phyloP scores from a whole-genome alignment of 1,140 invertebrate species.

The Brachionus sp. region DNA sequence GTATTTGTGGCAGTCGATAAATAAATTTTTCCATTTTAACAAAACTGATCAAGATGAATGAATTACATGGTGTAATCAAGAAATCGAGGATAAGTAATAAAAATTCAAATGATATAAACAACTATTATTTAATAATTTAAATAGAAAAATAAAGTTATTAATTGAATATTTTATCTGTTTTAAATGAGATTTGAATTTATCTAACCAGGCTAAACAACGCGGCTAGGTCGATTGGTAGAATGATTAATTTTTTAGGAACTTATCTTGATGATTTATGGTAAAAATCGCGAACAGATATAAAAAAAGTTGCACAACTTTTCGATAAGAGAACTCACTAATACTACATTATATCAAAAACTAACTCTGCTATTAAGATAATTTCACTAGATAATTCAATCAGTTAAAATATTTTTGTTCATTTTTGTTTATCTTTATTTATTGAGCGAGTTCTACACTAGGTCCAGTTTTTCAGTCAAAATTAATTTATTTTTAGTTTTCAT shows the following conservation, averaged over 20 bases:
- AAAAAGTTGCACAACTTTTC: not conserved
- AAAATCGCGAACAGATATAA: not conserved
- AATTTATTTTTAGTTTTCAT: no score
- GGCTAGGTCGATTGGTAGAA: not conserved
- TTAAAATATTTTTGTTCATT: not conserved
- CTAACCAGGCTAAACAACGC: not conserved
- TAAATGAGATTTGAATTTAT: not conserved
- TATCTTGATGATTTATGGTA: not conserved
- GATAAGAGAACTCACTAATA: not conserved
- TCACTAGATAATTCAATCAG: not conserved
- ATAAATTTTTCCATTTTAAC: no score
- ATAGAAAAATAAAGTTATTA: not conserved
- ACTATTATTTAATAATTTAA: slow-evolving; percentile 13
- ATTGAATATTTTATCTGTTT: not conserved
- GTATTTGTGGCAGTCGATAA: not conserved
- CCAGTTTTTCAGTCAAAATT: not conserved
- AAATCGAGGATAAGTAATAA: not conserved
- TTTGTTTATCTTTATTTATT: not conserved
- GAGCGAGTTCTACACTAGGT: not conserved
- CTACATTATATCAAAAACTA: not conserved
- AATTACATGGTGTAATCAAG: not conserved
- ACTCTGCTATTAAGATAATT: not conserved
- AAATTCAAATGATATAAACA: not conserved
- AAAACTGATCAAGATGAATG: not conserved
- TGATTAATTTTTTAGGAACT: not conserved